A percentile compares a stretch with the other conserved stretches of the same genome.
Evolutionary conservation across 1,140 invertebrate genomes (phyloP).

Genomic region (Berghia stephanieae): DNA sequence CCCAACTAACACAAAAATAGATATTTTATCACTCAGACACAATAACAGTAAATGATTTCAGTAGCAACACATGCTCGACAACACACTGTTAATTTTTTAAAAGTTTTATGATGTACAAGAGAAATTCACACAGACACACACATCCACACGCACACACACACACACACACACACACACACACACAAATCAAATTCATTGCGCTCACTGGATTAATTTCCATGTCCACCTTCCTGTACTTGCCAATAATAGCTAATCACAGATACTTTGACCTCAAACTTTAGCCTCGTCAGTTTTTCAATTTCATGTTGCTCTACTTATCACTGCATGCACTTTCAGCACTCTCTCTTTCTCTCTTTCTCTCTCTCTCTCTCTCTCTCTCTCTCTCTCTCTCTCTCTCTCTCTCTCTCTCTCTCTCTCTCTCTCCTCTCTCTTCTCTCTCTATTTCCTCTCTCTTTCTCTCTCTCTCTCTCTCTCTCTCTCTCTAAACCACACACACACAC

Average conservation of each 20-base stretch:
- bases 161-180: neutral
- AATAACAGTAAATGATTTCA: too few relatives aligned
- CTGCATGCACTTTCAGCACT: neutral
- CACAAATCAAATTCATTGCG: slow-evolving; percentile 15
- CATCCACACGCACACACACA: too few relatives aligned
- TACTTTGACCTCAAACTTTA: too few relatives aligned
- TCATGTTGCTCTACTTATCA: slow-evolving; percentile 4
- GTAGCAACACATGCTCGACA: too few relatives aligned
- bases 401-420: slow-evolving; percentile 34
- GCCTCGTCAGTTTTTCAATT: too few relatives aligned
- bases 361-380: slow-evolving; percentile 15
- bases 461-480: neutral
- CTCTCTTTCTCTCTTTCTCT: slow-evolving; percentile 25
- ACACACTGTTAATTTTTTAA: too few relatives aligned
- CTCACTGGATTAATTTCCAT: neutral
- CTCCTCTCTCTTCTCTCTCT: neutral
- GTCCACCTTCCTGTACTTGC: neutral
- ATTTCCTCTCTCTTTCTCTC: neutral
- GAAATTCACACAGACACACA: too few relatives aligned
- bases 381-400: slow-evolving; percentile 18
- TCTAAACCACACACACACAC: slow-evolving; percentile 11
- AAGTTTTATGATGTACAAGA: too few relatives aligned
- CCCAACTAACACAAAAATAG: too few relatives aligned
- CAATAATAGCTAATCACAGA: too few relatives aligned
- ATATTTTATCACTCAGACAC: too few relatives aligned